These are phyloP conservation scores for Lagria hirta DNA, from an alignment of 2,888 invertebrate genomes.

Conservation along the genomic window DNA sequence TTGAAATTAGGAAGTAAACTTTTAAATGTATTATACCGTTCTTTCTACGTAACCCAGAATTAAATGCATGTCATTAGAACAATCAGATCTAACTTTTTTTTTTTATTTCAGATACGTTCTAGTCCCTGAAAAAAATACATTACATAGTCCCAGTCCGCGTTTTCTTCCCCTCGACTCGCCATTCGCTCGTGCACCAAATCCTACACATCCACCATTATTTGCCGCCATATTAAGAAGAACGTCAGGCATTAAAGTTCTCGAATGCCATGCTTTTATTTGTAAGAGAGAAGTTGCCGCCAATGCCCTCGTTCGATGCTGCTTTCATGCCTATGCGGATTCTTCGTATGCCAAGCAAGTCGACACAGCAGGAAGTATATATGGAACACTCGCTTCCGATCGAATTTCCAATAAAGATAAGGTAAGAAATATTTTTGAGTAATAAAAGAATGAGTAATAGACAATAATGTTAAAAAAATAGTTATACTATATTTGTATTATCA, in stretches of 20 bases:
- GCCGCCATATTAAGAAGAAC: constrained; percentile 95
- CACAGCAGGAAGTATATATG: constrained; percentile 57
- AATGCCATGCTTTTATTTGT: constrained; percentile 98
- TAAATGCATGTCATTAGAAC: no score
- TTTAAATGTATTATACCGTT: no score
- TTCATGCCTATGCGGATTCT: constrained; percentile 96
- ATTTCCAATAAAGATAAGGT: constrained; percentile 52
- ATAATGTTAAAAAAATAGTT: no score
- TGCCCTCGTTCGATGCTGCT: constrained; percentile 94
- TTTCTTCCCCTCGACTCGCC: constrained; percentile 96
- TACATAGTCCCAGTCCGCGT: constrained; percentile 70
- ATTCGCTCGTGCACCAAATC: constrained; percentile 88
- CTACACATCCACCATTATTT: constrained; percentile 93
- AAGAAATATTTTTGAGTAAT: constrained; percentile 14
- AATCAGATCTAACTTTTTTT: no score
- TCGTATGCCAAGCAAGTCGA: constrained; percentile 85
- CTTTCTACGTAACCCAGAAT: constrained; percentile 38
- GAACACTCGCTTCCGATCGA: constrained; percentile 50
- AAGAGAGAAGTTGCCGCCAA: constrained; percentile 96
- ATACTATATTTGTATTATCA: no score
- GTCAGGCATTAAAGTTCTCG: constrained; percentile 95
- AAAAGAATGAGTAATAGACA: no score
- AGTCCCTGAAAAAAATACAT: constrained; percentile 55
- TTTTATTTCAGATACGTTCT: constrained; percentile 52
- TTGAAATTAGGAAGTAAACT: no score